These are phyloP conservation scores for Rhineura floridana DNA, from an alignment of 2,113 vertebrate genomes.

Conservation along the genomic window DNA sequence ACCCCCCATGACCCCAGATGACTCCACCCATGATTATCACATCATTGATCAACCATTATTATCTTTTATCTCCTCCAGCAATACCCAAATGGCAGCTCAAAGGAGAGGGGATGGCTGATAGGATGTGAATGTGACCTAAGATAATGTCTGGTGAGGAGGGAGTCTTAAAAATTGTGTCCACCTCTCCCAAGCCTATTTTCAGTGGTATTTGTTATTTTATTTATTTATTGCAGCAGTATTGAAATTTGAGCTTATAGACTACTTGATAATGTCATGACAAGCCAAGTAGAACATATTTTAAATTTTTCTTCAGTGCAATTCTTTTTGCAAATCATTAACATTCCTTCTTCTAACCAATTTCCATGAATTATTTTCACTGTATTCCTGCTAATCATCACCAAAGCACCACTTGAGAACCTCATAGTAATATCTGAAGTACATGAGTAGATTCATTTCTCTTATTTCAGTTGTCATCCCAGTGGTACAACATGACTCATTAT, in stretches of 20 bases:
- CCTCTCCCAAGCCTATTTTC: neutral
- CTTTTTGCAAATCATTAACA: neutral
- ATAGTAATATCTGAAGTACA: neutral
- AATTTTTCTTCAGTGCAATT: neutral
- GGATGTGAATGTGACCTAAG: too few species aligned
- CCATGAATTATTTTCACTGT: neutral
- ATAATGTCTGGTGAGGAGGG: too few species aligned
- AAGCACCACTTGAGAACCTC: neutral
- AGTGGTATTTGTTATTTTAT: neutral
- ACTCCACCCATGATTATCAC: too few species aligned
- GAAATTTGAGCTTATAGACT: neutral
- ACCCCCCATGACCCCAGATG: too few species aligned
- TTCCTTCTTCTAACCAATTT: conserved; percentile 3
- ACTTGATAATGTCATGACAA: neutral
- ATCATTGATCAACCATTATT: neutral
- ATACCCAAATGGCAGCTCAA: neutral
- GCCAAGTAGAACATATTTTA: neutral
- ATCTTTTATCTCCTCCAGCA: neutral
- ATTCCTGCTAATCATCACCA: neutral
- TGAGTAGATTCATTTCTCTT: neutral
- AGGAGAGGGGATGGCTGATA: neutral
- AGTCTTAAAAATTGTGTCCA: neutral
- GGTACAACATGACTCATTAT: neutral
- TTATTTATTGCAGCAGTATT: neutral
- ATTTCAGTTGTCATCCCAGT: neutral